Evolutionary conservation across 2,113 vertebrate species (phyloP).

Genomic region (Ramphastos sulfuratus): DNA sequence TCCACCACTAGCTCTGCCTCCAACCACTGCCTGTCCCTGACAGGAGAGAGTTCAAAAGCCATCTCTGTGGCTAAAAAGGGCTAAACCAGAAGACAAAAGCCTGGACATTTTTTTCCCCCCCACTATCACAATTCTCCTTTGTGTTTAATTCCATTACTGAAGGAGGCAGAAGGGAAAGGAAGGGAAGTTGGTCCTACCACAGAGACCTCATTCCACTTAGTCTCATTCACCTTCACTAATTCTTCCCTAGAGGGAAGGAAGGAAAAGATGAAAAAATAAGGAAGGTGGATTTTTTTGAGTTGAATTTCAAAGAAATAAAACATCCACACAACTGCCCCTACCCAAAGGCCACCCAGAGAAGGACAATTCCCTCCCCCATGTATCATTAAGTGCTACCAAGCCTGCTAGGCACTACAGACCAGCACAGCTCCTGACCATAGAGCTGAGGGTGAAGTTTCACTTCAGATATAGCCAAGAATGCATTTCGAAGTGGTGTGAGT

Average conservation of each 20-base stretch:
- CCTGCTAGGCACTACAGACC: background rate
- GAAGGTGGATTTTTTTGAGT: background rate
- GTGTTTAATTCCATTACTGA: background rate
- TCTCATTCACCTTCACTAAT: background rate
- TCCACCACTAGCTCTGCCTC: background rate
- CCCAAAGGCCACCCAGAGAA: background rate
- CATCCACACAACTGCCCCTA: background rate
- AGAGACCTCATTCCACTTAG: background rate
- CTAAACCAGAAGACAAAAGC: background rate
- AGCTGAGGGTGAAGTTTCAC: background rate
- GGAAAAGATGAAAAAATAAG: background rate
- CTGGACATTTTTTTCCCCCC: background rate
- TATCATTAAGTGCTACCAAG: background rate
- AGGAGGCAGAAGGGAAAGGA: background rate
- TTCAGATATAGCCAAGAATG: background rate
- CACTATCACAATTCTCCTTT: background rate
- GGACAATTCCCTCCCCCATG: fast-evolving
- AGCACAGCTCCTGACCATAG: background rate
- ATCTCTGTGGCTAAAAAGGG: background rate
- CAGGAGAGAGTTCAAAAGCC: background rate
- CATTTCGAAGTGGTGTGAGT: background rate
- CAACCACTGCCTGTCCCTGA: background rate
- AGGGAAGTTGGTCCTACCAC: background rate
- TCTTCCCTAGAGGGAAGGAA: background rate
- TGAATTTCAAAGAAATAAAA: background rate